Evolutionary conservation across 2,113 vertebrate species (phyloP).

Genomic region (Chunga burmeisteri): DNA sequence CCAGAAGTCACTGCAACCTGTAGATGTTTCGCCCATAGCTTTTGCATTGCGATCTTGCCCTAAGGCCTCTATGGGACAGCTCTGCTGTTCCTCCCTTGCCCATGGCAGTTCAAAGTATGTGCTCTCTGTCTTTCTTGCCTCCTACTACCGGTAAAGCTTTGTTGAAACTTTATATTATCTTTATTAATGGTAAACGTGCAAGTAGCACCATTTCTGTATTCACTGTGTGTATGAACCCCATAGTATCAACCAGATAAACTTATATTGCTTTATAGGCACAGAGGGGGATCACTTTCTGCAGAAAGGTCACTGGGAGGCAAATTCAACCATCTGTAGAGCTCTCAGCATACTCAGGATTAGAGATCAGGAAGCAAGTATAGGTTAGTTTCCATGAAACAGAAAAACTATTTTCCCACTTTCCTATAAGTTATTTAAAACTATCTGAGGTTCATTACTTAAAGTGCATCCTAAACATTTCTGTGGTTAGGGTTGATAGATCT

Average conservation of each 20-base stretch:
- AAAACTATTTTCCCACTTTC: background rate
- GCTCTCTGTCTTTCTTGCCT: background rate
- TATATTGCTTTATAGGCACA: fast-evolving
- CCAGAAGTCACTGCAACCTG: background rate
- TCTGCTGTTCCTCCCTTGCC: background rate
- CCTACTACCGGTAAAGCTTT: background rate
- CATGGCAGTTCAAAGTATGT: background rate
- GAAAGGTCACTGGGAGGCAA: background rate
- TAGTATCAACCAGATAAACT: background rate
- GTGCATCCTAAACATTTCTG: background rate
- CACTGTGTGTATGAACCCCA: background rate
- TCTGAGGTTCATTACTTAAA: background rate
- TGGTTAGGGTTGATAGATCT: background rate
- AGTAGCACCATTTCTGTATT: background rate
- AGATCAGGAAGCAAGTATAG: background rate
- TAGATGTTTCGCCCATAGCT: background rate
- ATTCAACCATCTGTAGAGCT: background rate
- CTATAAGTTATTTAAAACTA: background rate
- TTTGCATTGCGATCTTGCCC: background rate
- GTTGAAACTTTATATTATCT: background rate
- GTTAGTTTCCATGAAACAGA: background rate
- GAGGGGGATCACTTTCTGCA: background rate
- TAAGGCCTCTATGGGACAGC: background rate
- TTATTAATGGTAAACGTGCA: background rate
- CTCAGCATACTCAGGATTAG: background rate